Base-by-base conservation (phyloP, 2,797 vertebrate species). In the Schizopygopsis pylzovi region DNA sequence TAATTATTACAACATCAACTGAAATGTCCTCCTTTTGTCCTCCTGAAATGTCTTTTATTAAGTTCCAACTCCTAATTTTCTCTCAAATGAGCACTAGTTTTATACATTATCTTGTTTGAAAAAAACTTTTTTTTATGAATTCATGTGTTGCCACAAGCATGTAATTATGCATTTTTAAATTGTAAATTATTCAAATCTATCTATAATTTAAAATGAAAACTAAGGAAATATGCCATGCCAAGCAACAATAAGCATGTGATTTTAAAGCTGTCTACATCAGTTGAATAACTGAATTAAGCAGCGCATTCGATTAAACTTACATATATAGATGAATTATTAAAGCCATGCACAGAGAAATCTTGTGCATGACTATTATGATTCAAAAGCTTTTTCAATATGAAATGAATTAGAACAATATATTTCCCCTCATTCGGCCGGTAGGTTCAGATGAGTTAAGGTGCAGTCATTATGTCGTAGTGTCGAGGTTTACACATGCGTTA, bases 171-270 rank as follows among this genome's bases (percentile, higher is more conserved):
- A 91, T 84, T 90, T 92, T 87, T 88, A 90, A 87, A 83, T 87
- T 75, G 92, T 93, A 88, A 92, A 93, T 93, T 92, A 94, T 95
- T 91, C 88, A 95, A 93, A 92, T 83, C 80, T 87, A 80, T 94
- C 88, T 93, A 94, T 94, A 90, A 94, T 94, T 94, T 86, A 94
- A 73, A 92, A 83, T 81, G 45, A 91, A 92, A 86, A 87, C 83
- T 90, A 91, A 91, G 90, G 90, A 87, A 88, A 84, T 33, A 33
- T 33, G 33, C 33, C 33, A 33, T 33, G 33, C 33, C 33, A 33
- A 3, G 33, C 33, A 33, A 33, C 33, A 33, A 33, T 33, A 33
- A 33, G 84, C 90, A 68, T 90, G 87, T 89, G 90, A 89, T 89
- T 88, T 85, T 84, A 90, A 87, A 85, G 85, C 90, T 79, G 84